Percentiles rank a stretch among this genome's conserved stretches.
phyloP scores from a whole-genome alignment of 2,113 vertebrate species.

The Taxidea taxus region DNA sequence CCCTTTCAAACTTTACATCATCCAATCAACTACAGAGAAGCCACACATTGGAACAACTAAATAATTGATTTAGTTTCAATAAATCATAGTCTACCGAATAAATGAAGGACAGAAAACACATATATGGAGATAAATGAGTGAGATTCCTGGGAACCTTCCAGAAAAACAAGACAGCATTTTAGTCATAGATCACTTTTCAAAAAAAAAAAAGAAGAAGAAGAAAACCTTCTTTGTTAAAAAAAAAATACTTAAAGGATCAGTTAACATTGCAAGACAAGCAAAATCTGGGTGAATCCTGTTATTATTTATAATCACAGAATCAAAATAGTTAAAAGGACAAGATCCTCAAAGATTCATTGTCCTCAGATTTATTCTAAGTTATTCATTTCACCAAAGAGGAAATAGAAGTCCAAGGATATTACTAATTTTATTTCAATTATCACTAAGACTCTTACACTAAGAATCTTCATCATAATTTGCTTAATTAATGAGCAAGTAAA shows the following conservation, averaged over 20 bases:
- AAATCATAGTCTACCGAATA: neutral
- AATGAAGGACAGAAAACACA: neutral
- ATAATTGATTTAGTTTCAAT: neutral
- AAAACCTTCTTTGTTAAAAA: slow-evolving; percentile 7
- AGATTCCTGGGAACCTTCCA: neutral
- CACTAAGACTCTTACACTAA: neutral
- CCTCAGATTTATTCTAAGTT: neutral
- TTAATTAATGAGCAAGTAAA: slow-evolving; percentile 1
- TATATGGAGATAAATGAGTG: neutral
- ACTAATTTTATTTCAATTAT: neutral
- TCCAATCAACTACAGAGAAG: neutral
- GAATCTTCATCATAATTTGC: neutral
- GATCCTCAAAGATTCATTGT: neutral
- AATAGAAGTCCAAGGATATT: neutral
- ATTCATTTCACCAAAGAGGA: neutral
- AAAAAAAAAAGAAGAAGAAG: neutral
- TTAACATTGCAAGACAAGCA: neutral
- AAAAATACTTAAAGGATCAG: neutral
- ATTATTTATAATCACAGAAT: neutral
- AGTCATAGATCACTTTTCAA: neutral
- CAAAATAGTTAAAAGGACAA: slow-evolving; percentile 5
- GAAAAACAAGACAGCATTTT: slow-evolving; percentile 2
- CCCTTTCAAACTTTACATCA: neutral
- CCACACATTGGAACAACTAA: neutral
- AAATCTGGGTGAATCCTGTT: neutral